Conservation (phyloP, 2,113 vertebrate genomes). For the Recurvirostra avosetta region DNA sequence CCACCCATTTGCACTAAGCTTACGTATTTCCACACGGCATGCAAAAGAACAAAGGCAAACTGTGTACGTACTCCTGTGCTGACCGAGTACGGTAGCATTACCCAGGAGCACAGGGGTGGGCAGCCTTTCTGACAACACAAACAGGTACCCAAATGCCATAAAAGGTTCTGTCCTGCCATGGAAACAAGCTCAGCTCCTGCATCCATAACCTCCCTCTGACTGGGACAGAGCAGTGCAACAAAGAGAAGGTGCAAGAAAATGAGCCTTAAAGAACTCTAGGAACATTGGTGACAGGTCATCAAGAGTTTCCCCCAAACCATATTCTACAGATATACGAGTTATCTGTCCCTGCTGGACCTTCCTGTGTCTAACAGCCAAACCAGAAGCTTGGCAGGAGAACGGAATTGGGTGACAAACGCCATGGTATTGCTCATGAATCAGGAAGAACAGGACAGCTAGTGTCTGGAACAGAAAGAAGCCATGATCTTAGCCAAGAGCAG, state of each 20-base stretch:
- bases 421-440: not conserved
- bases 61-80: not conserved
- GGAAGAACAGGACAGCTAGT: not conserved
- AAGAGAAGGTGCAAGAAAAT: not conserved
- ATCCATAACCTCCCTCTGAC: not conserved
- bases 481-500: not conserved
- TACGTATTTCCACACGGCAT: not conserved
- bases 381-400: not conserved
- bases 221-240: not conserved
- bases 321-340: rapidly evolving
- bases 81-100: not conserved
- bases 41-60: not conserved
- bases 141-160: not conserved
- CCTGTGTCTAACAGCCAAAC: not conserved
- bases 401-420: rapidly evolving
- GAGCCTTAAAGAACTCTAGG: not conserved
- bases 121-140: not conserved
- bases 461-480: not conserved
- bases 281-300: not conserved
- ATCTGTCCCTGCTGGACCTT: not conserved
- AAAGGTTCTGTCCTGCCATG: not conserved
- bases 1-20: not conserved
- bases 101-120: not conserved
- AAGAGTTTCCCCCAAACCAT: not conserved
- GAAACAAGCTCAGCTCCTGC: not conserved